These are phyloP conservation scores for Centropristis striata DNA, from an alignment of 2,113 vertebrate species.

Conservation along the genomic window DNA sequence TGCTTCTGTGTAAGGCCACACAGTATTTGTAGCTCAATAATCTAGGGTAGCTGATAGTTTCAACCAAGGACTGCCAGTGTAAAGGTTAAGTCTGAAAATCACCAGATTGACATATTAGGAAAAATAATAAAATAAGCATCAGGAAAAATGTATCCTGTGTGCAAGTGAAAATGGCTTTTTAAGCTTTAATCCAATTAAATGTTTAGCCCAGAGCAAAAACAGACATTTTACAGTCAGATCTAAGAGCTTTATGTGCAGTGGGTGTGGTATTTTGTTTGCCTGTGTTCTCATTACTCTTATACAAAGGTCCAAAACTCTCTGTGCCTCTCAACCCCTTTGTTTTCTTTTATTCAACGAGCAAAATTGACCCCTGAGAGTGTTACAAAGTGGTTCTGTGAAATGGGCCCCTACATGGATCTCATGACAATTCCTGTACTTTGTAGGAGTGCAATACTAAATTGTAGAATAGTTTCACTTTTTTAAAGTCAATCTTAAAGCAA, in stretches of 20 bases:
- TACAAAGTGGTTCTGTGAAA: not conserved
- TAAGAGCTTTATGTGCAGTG: not conserved
- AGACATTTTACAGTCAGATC: not conserved
- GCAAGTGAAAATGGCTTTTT: not conserved
- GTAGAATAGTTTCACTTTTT: not conserved
- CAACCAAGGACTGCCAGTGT: not conserved
- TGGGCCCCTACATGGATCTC: not conserved
- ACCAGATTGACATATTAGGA: not conserved
- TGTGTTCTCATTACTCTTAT: not conserved
- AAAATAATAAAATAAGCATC: not conserved
- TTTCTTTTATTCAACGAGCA: not conserved
- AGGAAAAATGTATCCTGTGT: rapidly evolving
- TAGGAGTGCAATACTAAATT: not conserved
- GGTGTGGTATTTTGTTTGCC: slow-evolving; percentile 18
- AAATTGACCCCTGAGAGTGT: not conserved
- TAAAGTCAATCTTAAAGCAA: not conserved
- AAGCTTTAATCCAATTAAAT: not conserved
- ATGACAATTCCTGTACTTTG: not conserved
- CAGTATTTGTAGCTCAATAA: not conserved
- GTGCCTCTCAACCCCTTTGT: too few relatives aligned
- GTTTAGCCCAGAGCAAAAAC: not conserved
- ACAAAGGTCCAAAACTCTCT: slow-evolving; percentile 16
- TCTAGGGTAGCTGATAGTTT: slow-evolving; percentile 3
- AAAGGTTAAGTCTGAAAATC: not conserved
- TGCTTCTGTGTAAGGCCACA: slow-evolving; percentile 9